Evolutionary conservation across 1,140 invertebrate species (phyloP), one percentile per base, ranked within the genome.

Genomic region (Heliothis virescens): DNA sequence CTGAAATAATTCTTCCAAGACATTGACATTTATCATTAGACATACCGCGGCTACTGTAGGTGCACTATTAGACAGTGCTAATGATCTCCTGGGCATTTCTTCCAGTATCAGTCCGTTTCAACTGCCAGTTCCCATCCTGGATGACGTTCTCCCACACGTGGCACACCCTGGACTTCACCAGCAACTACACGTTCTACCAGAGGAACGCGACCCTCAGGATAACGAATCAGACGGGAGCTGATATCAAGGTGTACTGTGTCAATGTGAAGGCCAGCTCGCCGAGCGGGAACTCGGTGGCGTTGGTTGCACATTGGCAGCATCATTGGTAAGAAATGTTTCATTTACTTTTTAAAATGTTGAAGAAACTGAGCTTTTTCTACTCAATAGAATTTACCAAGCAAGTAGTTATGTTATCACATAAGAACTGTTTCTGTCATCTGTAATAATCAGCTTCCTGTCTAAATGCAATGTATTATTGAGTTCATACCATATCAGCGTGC

Each of bases 121-220:
- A 96, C 87, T 97, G 97, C 88, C 96, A 96, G 79, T 97, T 96
- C 86, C 97, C 97, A 0, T 86, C 91, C 3, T 97, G 97, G 97
- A 93, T 97, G 90, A 96, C 96, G 18, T 95, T 93, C 81, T 95
- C 96, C 52, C 95, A 95, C 73, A 96, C 96, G 47, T 97, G 97
- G 97, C 96, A 97, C 89, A 96, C 96, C 2, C 90, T 97, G 81
- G 96, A 97, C 93, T 96, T 96, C 83, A 95, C 95, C 69, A 95
- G 95, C 79, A 96, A 96, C 21, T 97, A 97, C 89, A 96, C 95
- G 21, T 96, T 97, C 87, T 96, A 96, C 83, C 96, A 96, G 88
- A 95, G 96, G 75, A 97, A 97, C 87, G 96, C 95, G 0, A 96
- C 96, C 0, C 90, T 97, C 26, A 92, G 95, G 29, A 96, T 96